Conservation (phyloP, 2,113 vertebrate genomes). For the Penelope pileata region DNA sequence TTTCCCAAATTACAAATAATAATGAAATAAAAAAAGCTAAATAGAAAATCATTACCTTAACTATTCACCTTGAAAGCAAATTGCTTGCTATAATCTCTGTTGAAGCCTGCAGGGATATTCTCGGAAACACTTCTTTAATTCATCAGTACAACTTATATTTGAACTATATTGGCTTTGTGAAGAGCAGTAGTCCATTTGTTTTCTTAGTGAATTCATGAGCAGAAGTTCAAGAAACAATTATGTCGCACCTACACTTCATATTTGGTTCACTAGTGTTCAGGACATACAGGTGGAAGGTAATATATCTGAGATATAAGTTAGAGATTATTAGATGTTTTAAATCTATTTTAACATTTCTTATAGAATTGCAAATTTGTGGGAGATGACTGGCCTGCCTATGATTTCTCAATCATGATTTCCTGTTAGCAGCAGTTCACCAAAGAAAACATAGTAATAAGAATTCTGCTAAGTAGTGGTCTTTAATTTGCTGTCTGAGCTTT, state of each 20-base stretch:
- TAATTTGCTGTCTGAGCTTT: neutral
- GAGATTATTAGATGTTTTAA: neutral
- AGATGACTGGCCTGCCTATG: neutral
- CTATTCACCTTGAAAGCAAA: neutral
- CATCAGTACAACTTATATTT: neutral
- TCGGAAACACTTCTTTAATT: neutral
- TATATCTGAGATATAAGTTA: neutral
- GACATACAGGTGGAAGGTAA: neutral
- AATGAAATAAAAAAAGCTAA: neutral
- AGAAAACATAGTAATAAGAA: neutral
- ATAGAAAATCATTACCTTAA: neutral
- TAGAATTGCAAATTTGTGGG: neutral
- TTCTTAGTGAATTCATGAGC: neutral
- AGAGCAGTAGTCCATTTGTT: neutral
- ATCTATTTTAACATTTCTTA: neutral
- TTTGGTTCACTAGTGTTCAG: neutral
- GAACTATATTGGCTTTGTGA: neutral
- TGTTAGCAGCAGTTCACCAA: neutral
- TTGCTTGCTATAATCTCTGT: neutral
- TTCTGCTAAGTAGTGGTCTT: neutral
- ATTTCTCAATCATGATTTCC: neutral
- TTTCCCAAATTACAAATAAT: neutral
- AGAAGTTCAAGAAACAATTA: neutral
- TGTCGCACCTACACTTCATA: neutral
- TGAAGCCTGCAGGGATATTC: neutral